Evolutionary conservation across 2,113 vertebrate species (phyloP).

Genomic region (Neofelis nebulosa): DNA sequence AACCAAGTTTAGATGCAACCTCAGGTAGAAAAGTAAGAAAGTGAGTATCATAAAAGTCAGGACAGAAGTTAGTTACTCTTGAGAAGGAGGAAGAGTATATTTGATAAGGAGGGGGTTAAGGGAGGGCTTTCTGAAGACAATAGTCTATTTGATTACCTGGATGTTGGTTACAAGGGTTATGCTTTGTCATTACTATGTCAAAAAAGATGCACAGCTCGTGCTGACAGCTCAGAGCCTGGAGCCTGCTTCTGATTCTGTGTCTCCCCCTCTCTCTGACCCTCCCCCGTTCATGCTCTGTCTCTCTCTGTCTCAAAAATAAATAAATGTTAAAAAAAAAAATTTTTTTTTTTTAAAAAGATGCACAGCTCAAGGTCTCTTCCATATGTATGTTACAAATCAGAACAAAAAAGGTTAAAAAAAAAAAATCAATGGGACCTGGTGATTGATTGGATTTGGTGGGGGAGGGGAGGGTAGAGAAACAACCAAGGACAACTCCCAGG

Average conservation of each 20-base stretch:
- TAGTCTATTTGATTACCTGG: neutral
- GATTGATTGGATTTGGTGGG: neutral
- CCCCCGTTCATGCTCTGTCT: too few relatives aligned
- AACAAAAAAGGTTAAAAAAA: neutral
- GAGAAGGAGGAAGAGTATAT: neutral
- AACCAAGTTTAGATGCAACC: neutral
- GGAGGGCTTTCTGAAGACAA: neutral
- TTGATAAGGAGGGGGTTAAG: neutral
- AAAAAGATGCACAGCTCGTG: neutral
- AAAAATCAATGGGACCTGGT: neutral
- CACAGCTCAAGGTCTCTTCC: neutral
- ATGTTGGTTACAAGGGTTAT: neutral
- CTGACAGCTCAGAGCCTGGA: too few relatives aligned
- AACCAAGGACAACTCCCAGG: neutral
- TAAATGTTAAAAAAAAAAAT: too few relatives aligned
- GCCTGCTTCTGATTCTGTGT: too few relatives aligned
- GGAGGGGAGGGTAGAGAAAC: neutral
- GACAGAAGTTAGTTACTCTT: neutral
- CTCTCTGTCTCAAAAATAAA: too few relatives aligned
- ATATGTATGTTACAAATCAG: neutral
- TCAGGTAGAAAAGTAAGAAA: neutral
- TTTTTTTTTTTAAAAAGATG: too few relatives aligned
- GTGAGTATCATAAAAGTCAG: neutral
- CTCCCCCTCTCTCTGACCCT: too few relatives aligned
- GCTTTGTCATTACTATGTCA: neutral